Evolutionary conservation across 2,113 vertebrate species (phyloP).

Genomic region (Austrofundulus limnaeus): DNA sequence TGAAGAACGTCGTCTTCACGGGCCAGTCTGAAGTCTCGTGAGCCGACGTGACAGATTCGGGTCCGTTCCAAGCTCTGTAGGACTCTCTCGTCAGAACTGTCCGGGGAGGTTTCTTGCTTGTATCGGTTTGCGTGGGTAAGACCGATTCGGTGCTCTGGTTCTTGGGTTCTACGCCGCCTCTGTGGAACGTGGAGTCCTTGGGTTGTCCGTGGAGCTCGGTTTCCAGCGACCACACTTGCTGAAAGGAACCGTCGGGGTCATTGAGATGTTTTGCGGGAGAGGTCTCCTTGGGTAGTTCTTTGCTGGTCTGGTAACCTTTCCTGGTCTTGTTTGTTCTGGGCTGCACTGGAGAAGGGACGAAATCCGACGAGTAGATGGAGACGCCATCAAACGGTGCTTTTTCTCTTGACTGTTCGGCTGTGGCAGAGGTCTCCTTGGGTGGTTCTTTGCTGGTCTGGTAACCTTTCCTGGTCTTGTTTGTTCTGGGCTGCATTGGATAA

Average conservation of each 20-base stretch:
- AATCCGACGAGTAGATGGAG: slow-evolving; percentile 76
- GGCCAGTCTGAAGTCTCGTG: too few relatives aligned
- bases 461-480: slow-evolving; percentile 22
- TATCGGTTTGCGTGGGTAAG: too few relatives aligned
- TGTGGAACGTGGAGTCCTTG: slow-evolving; percentile 59
- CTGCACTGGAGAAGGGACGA: slow-evolving; percentile 57
- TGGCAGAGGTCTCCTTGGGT: too few relatives aligned
- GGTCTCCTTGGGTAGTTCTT: background rate
- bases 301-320: slow-evolving; percentile 47
- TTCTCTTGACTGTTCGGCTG: slow-evolving; percentile 9
- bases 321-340: slow-evolving; percentile 30
- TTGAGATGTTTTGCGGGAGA: slow-evolving; percentile 23
- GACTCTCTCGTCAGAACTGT: too few relatives aligned
- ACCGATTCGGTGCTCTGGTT: too few relatives aligned
- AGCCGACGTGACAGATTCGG: too few relatives aligned
- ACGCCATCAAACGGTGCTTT: slow-evolving; percentile 56
- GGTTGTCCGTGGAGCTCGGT: slow-evolving; percentile 29
- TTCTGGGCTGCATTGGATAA: slow-evolving; percentile 56
- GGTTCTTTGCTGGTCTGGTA: slow-evolving; percentile 47
- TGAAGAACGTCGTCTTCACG: too few relatives aligned
- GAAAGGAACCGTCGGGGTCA: slow-evolving; percentile 42
- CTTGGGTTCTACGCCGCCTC: too few relatives aligned
- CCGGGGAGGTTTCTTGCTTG: too few relatives aligned
- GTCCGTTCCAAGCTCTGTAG: too few relatives aligned
- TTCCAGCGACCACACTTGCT: slow-evolving; percentile 65